These are phyloP conservation scores for Rhagologus leucostigma DNA, from an alignment of 2,113 vertebrate genomes.

Conservation along the genomic window DNA sequence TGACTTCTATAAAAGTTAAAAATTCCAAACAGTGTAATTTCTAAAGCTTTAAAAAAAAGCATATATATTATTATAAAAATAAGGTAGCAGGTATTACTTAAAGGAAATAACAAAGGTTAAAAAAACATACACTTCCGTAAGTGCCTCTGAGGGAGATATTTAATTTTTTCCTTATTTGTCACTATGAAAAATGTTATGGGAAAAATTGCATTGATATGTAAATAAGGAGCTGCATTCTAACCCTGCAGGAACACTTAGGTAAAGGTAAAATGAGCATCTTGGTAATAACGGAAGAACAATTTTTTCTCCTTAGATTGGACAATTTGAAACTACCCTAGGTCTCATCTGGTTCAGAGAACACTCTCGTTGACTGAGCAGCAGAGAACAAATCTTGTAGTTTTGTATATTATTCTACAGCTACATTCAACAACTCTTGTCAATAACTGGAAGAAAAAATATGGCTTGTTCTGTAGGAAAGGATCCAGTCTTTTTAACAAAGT, in stretches of 20 bases:
- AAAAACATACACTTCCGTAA: not conserved
- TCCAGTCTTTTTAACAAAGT: not conserved
- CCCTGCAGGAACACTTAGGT: not conserved
- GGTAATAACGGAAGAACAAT: not conserved
- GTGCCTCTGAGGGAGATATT: not conserved
- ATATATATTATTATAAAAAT: not conserved
- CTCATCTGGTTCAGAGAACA: not conserved
- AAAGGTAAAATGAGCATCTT: not conserved
- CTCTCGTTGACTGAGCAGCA: conserved; percentile 8
- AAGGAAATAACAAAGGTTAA: not conserved
- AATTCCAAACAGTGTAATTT: not conserved
- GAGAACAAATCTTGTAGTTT: not conserved
- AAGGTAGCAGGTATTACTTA: not conserved
- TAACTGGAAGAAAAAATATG: conserved; percentile 31
- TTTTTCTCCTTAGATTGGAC: not conserved
- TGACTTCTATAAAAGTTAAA: not conserved
- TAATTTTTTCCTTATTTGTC: not conserved
- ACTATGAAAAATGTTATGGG: not conserved
- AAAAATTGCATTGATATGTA: not conserved
- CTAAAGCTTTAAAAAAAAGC: not conserved
- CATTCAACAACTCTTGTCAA: conserved; percentile 19
- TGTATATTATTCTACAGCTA: not conserved
- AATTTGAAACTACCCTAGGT: conserved; percentile 10
- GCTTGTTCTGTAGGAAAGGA: not conserved
- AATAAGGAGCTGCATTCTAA: not conserved